Evolutionary conservation across 2,797 vertebrate genomes (phyloP), one percentile per base, ranked within the genome.

Genomic region (Scarus forsteni): DNA sequence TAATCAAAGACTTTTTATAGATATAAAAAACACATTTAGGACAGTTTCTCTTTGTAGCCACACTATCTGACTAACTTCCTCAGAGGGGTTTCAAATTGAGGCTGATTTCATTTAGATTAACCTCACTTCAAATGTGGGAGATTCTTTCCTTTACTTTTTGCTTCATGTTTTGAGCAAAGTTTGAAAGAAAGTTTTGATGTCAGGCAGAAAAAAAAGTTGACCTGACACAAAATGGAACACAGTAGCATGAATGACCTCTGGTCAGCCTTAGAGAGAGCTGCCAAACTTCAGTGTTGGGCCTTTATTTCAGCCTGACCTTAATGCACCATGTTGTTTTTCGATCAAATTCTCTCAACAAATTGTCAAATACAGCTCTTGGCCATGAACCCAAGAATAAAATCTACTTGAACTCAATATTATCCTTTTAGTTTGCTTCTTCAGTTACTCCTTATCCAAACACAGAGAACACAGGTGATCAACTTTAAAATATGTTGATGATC

Each of bases 101-200:
- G 36, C 79, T 86, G 92, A 94, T 93, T 92, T 92, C 74, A 93
- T 94, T 93, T 92, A 93, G 92, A 94, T 93, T 81, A 85, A 73
- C 48, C 49, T 66, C 48, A 42, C 15, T 57, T 80, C 81, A 73
- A 79, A 72, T 83, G 75, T 59, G 60, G 11, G 48, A 27, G 44
- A 42, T 13, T 34, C 11, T 7, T 43, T 57, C 18, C 63, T 58
- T 15, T 66, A 1, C 12, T 65, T 8, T 49, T 79, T 49, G 15
- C 60, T 79, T 68, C 46, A 36, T 43, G 51, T 67, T 60, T 46
- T 36, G 43, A 51, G 13, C 45, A 70, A 56, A 70, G 15, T 38
- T 58, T 2, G 39, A 62, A 10, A 43, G 27, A 60, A 51, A 34
- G 50, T 51, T 51, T 73, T 54, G 52, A 40, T 45, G 49, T 19